Percentiles rank a stretch among this genome's conserved stretches.
Evolutionary conservation across 2,888 invertebrate species (phyloP).

Genomic region (Abscondita cerata): DNA sequence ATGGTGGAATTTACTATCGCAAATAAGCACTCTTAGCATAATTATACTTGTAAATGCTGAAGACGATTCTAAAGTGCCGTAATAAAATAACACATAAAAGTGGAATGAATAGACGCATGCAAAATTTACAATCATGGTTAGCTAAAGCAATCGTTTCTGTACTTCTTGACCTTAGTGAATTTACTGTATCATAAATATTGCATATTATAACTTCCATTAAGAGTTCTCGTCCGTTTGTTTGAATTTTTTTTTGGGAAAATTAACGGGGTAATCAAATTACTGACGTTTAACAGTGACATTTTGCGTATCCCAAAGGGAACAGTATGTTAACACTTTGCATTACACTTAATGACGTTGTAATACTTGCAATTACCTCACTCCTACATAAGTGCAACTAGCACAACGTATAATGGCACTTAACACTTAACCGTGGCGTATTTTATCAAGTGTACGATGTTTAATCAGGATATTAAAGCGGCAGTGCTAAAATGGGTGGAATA

Average conservation of each 20-base stretch:
- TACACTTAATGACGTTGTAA: constrained; percentile 26
- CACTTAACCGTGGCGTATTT: constrained; percentile 15
- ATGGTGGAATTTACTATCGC: constrained; percentile 37
- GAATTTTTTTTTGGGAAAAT: constrained; percentile 11
- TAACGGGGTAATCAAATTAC: constrained; percentile 15
- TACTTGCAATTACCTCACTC: constrained; percentile 27
- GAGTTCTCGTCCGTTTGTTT: constrained; percentile 8
- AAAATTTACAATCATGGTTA: constrained; percentile 38
- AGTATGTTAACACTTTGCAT: constrained; percentile 21
- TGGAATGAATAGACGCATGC: constrained; percentile 37
- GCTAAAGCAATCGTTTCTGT: constrained; percentile 37
- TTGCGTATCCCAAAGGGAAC: constrained; percentile 14
- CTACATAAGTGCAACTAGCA: constrained; percentile 17
- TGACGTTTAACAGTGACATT: neutral
- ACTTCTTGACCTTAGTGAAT: constrained; percentile 40
- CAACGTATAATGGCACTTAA: constrained; percentile 18
- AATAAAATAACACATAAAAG: constrained; percentile 38
- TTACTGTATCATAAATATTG: constrained; percentile 44
- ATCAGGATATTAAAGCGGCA: constrained; percentile 23
- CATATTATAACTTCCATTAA: constrained; percentile 41
- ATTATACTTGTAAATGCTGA: constrained; percentile 44
- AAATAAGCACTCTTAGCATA: constrained; percentile 42
- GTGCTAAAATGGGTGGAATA: constrained; percentile 23
- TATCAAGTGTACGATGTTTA: constrained; percentile 20
- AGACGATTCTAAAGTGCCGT: constrained; percentile 40